phyloP scores from a whole-genome alignment of 2,797 vertebrate genomes.

The Ctenopoma kingsleyae region DNA sequence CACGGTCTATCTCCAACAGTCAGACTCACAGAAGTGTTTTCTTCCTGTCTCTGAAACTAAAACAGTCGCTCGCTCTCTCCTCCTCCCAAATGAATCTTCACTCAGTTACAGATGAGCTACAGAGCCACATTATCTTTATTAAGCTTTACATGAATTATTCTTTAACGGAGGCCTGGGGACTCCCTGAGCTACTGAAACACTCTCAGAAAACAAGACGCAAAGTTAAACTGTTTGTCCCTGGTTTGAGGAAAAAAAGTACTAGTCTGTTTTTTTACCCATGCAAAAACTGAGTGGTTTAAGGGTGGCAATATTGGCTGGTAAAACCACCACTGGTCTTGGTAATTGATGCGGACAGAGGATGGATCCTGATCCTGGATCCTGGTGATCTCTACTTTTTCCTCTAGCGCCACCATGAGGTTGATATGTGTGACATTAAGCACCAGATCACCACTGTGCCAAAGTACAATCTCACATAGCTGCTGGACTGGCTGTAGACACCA shows the following conservation, averaged over 20 bases:
- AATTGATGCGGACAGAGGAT: neutral
- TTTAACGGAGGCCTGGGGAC: constrained; percentile 1
- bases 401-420: too few species aligned
- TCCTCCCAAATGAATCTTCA: constrained; percentile 37
- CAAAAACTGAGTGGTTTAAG: neutral
- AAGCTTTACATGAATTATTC: constrained; percentile 14
- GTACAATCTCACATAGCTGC: too few species aligned
- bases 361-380: neutral
- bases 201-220: neutral
- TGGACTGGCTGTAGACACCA: neutral
- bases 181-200: neutral
- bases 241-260: neutral
- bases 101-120: constrained; percentile 22
- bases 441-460: too few species aligned
- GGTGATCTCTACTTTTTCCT: neutral
- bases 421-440: neutral
- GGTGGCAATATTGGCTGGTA: too few species aligned
- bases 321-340: neutral
- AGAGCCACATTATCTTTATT: constrained; percentile 39
- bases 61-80: constrained; percentile 1
- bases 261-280: neutral
- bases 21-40: constrained; percentile 53
- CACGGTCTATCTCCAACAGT: constrained; percentile 48
- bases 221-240: neutral
- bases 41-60: constrained; percentile 49